These are phyloP conservation scores for Paracentrotus lividus DNA, from an alignment of 53 echinoderm and acorn worm species.

Conservation along the genomic window DNA sequence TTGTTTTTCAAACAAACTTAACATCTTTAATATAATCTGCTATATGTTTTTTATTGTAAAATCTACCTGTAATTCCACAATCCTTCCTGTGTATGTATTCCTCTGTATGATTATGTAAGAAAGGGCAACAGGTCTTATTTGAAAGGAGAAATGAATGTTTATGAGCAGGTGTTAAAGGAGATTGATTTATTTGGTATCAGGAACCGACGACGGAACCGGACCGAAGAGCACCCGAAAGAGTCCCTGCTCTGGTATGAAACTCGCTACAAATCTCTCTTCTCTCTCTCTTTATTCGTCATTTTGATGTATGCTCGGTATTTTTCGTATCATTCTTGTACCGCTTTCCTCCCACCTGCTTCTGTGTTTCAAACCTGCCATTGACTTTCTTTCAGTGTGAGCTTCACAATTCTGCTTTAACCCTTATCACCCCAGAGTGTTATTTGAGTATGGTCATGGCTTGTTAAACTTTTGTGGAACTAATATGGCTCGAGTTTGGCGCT, in stretches of 20 bases:
- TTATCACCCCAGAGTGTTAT: background rate
- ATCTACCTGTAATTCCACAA: background rate
- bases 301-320: slow-evolving; percentile 27
- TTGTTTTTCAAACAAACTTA: background rate
- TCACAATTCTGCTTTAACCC: background rate
- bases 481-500: background rate
- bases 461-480: background rate
- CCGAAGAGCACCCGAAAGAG: slow-evolving; percentile 69
- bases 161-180: slow-evolving; percentile 14
- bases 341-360: background rate
- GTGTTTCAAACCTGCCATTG: slow-evolving; percentile 26
- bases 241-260: slow-evolving; percentile 73
- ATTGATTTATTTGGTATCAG: slow-evolving; percentile 65
- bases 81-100: background rate
- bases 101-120: background rate
- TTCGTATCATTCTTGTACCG: background rate
- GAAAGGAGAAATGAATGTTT: background rate
- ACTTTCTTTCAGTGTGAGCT: slow-evolving; percentile 23
- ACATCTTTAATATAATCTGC: background rate
- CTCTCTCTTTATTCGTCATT: background rate
- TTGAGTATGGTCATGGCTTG: background rate
- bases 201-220: slow-evolving; percentile 71
- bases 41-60: background rate
- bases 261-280: slow-evolving; percentile 14
- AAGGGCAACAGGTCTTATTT: background rate